Conservation (phyloP, 2,113 vertebrate genomes). For the Candoia aspera region DNA sequence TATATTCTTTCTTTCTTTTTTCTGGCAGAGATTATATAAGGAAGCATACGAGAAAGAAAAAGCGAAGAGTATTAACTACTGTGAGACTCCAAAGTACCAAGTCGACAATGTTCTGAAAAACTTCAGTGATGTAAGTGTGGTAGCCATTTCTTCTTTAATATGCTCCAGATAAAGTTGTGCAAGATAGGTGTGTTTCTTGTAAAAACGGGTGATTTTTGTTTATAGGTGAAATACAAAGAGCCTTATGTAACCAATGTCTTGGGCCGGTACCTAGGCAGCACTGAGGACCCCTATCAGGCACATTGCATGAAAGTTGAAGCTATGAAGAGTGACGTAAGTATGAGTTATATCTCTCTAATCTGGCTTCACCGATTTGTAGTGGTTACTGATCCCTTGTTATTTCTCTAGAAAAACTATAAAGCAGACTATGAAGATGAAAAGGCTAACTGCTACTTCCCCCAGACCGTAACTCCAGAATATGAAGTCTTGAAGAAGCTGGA, state of each 20-base stretch:
- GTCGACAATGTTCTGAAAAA: slow-evolving; percentile 86
- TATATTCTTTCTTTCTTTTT: slow-evolving; percentile 10
- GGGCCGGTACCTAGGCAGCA: slow-evolving; percentile 93
- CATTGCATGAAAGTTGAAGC: slow-evolving; percentile 88
- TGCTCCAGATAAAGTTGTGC: background rate
- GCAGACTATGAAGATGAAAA: slow-evolving; percentile 95
- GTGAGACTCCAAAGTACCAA: slow-evolving; percentile 95
- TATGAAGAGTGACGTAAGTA: slow-evolving; percentile 87
- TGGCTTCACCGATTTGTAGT: background rate
- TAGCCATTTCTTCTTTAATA: background rate
- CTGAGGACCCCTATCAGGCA: slow-evolving; percentile 84
- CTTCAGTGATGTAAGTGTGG: slow-evolving; percentile 82
- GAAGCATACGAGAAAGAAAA: slow-evolving; percentile 86
- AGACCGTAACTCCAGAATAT: slow-evolving; percentile 94
- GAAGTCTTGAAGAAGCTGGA: slow-evolving; percentile 88
- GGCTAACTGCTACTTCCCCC: slow-evolving; percentile 90
- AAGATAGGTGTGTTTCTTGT: background rate
- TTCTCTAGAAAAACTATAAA: slow-evolving; percentile 88
- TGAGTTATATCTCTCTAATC: background rate
- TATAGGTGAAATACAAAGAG: slow-evolving; percentile 86
- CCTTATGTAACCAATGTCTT: slow-evolving; percentile 87
- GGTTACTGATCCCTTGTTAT: slow-evolving; percentile 20
- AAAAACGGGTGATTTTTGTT: background rate
- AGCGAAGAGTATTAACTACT: slow-evolving; percentile 93
- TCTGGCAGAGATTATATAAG: slow-evolving; percentile 91